A percentile compares a stretch with the other conserved stretches of the same genome.
phyloP scores from a whole-genome alignment of 2,113 vertebrate species.

The Heterotilapia buettikoferi region DNA sequence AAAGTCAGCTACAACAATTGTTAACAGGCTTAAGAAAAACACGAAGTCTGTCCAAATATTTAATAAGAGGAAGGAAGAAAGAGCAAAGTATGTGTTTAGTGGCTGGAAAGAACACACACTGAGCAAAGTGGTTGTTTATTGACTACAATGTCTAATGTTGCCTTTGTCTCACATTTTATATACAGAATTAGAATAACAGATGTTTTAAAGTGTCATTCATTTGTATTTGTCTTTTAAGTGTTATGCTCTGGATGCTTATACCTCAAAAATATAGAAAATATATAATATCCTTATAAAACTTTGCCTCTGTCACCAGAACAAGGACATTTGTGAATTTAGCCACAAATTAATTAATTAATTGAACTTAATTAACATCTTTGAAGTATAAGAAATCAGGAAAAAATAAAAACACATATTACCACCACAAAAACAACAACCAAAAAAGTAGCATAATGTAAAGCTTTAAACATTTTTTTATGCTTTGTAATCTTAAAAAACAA shows the following conservation, averaged over 20 bases:
- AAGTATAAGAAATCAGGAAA: not conserved
- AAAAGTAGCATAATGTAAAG: not conserved
- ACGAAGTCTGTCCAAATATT: constrained; percentile 11
- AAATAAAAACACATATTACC: not conserved
- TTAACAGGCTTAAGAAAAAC: not conserved
- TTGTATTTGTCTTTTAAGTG: not conserved
- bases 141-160: not conserved
- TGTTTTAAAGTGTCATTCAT: not conserved
- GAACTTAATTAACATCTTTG: not conserved
- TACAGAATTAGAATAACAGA: not conserved
- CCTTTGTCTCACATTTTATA: not conserved
- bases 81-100: constrained; percentile 21
- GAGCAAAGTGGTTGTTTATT: constrained; percentile 24
- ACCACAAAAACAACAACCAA: not conserved
- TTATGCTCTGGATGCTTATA: not conserved
- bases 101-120: not conserved
- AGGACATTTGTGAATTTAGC: not conserved
- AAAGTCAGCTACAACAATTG: not conserved
- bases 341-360: not conserved
- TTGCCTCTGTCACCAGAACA: not conserved
- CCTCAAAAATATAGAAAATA: not conserved
- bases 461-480: not conserved
- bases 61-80: not conserved
- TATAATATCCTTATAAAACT: not conserved
- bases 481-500: not conserved